Conservation (phyloP, 1,140 invertebrate genomes). For the Delia radicum region DNA sequence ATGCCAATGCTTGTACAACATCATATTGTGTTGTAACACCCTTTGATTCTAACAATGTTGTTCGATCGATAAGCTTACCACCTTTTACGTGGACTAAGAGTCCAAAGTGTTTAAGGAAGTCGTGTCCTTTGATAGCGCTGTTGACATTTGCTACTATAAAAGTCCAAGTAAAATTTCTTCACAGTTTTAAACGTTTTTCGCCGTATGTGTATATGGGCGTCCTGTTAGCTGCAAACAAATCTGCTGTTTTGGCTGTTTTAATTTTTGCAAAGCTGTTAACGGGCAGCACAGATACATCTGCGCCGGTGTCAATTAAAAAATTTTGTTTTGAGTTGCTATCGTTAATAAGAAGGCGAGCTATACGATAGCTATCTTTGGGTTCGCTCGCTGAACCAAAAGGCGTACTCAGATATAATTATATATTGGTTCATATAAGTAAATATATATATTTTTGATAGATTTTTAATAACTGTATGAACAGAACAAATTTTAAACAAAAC, state of each 20-base stretch:
- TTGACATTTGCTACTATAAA: not conserved
- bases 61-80: not conserved
- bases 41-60: not conserved
- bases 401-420: too few relatives aligned
- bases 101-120: not conserved
- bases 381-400: not conserved
- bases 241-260: not conserved
- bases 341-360: not conserved
- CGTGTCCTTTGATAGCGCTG: not conserved
- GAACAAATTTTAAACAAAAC: too few relatives aligned
- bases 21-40: not conserved
- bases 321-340: not conserved
- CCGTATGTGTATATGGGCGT: not conserved
- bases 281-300: slow-evolving; percentile 2
- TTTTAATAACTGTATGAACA: too few relatives aligned
- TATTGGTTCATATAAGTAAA: too few relatives aligned
- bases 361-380: not conserved
- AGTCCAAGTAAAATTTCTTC: not conserved
- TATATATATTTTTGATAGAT: too few relatives aligned
- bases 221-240: not conserved
- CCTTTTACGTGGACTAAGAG: not conserved
- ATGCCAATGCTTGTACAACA: too few relatives aligned
- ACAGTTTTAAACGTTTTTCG: not conserved
- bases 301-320: not conserved
- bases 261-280: not conserved